Base-by-base conservation (phyloP, 2,888 invertebrate genomes). In the Agapetus fuscipes region DNA sequence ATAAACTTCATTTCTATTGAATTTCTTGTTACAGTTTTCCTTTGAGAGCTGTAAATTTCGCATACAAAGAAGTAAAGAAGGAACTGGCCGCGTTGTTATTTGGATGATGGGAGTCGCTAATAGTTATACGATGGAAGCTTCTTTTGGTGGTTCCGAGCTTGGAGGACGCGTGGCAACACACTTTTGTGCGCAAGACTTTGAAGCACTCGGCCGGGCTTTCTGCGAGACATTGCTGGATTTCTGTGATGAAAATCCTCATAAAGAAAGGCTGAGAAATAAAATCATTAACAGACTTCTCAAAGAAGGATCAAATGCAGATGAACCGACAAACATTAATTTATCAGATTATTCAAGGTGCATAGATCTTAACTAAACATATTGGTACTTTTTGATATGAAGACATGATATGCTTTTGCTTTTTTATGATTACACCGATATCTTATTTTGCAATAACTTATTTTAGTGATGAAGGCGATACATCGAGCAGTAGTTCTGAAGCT, bases 91-190 rank as follows among this genome's bases (percentile, higher is more conserved):
- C 41, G 87, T 95, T 6, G 93, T 94, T 1, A 84, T 93, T 54
- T 94, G 93, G 93, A 85, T 91, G 74, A 78, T 94, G 74, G 94
- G 94, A 15, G 86, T 94, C 30, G 81, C 84, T 41, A 91, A 94
- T 55, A 94, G 93, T 60, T 95, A 89, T 58, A 95, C 94, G 3
- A 79, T 95, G 76, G 95, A 95, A 66, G 91, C 94, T 5, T 93
- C 94, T 1, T 88, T 94, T 60, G 90, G 89, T 34, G 95, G 94
- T 7, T 87, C 93, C 2, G 80, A 80, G 48, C 62, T 91, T 39
- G 89, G 89, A 2, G 80, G 83, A 30, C 76, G 87, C 56, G 72
- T 75, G 51, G 84, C 83, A 3, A 87, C 86, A 13, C 94, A 94
- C 60, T 94, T 93, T 57, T 80, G 78, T 16, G 79, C 79, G n/a